phyloP scores from a whole-genome alignment of 1,140 invertebrate genomes.

The Apocrypta bakeri region DNA sequence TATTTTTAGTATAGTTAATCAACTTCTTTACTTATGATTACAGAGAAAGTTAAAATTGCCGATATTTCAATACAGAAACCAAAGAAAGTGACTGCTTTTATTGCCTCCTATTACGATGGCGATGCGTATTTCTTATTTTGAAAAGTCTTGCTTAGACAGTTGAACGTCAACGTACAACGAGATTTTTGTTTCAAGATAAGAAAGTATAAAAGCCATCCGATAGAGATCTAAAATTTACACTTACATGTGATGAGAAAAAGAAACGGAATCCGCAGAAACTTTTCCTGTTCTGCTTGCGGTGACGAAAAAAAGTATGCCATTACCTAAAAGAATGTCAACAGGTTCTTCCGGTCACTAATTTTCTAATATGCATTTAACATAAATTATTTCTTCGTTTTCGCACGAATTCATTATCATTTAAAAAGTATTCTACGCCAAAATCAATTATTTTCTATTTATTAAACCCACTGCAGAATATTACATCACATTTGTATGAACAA shows the following conservation, averaged over 20 bases:
- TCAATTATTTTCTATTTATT: no score
- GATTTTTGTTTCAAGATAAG: no score
- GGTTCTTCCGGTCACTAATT: background rate
- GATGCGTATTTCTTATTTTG: slow-evolving; percentile 12
- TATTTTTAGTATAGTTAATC: background rate
- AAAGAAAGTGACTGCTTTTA: slow-evolving; percentile 25
- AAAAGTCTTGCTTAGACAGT: background rate
- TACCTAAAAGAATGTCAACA: background rate
- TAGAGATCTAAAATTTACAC: background rate
- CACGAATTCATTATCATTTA: background rate
- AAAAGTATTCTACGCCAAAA: no score
- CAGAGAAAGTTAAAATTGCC: slow-evolving; percentile 32
- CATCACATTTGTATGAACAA: no score
- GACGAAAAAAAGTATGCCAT: background rate
- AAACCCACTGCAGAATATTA: no score
- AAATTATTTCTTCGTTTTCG: background rate
- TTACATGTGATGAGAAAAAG: background rate
- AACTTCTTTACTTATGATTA: background rate
- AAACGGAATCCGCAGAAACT: background rate
- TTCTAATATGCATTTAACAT: background rate
- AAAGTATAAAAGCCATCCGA: no score
- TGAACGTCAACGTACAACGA: background rate
- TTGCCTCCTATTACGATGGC: background rate
- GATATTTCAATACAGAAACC: slow-evolving; percentile 9
- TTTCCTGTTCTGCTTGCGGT: background rate